Evolutionary conservation across 2,888 invertebrate species (phyloP).

Genomic region (Trypoxylon attenuatum): DNA sequence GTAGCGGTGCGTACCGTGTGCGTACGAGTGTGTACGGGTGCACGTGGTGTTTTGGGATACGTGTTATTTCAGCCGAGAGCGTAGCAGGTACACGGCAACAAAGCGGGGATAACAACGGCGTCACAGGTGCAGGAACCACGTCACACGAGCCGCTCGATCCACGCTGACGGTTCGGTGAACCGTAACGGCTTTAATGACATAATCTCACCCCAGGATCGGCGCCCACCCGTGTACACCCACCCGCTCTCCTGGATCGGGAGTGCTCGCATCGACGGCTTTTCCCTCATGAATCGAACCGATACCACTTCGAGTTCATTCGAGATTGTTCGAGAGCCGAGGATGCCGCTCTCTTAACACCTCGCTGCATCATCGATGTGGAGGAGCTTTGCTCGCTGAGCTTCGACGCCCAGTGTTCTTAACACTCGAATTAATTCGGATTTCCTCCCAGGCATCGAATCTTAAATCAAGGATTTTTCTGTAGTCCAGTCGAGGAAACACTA

Average conservation of each 20-base stretch:
- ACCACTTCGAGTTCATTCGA: too few relatives aligned
- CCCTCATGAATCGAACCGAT: too few relatives aligned
- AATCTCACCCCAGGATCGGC: constrained; percentile 38
- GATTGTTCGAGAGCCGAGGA: too few relatives aligned
- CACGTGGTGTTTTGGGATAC: constrained; percentile 51
- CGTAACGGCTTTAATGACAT: constrained; percentile 61
- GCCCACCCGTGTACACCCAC: neutral
- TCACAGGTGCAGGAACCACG: constrained; percentile 49
- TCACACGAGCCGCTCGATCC: constrained; percentile 53
- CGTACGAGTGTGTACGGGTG: constrained; percentile 10
- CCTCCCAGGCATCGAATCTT: too few relatives aligned
- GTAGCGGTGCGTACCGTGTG: constrained; percentile 32
- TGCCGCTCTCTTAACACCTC: too few relatives aligned
- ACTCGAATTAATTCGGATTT: too few relatives aligned
- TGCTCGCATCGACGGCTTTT: too few relatives aligned
- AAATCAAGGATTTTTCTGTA: too few relatives aligned
- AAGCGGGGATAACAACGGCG: constrained; percentile 51
- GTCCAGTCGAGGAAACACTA: too few relatives aligned
- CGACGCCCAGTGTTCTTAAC: too few relatives aligned
- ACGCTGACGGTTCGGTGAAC: constrained; percentile 58
- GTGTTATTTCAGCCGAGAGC: constrained; percentile 47
- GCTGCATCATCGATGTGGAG: too few relatives aligned
- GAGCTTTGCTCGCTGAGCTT: too few relatives aligned
- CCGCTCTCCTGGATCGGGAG: neutral
- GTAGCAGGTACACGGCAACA: constrained; percentile 41